Evolutionary conservation across 2,113 vertebrate species (phyloP).

Genomic region (Phocoena sinus): DNA sequence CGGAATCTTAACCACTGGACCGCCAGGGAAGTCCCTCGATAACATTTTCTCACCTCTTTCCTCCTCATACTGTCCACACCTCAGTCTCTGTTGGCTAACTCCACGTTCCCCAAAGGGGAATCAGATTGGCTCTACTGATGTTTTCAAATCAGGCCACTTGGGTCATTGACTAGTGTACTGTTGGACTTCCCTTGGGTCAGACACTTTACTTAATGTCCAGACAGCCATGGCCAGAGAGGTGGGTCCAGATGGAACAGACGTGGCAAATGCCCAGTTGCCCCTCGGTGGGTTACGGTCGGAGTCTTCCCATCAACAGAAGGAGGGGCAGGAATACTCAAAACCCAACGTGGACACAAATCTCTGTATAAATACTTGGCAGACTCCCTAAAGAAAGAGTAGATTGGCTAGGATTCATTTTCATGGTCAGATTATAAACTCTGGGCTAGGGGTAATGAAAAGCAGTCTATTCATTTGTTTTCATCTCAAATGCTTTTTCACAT

Average conservation of each 20-base stretch:
- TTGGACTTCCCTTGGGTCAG: neutral
- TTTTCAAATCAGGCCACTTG: neutral
- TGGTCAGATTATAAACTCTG: neutral
- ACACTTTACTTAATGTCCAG: neutral
- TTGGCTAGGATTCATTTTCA: neutral
- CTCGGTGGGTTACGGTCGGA: neutral
- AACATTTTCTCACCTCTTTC: neutral
- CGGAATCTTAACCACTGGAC: no score
- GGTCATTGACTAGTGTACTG: neutral
- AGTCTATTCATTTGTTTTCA: neutral
- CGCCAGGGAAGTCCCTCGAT: no score
- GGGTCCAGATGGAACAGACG: neutral
- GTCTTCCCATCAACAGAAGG: neutral
- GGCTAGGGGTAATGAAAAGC: neutral
- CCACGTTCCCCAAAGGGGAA: neutral
- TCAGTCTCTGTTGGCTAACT: neutral
- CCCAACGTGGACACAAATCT: neutral
- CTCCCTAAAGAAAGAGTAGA: neutral
- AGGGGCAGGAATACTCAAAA: neutral
- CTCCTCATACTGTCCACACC: neutral
- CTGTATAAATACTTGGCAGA: neutral
- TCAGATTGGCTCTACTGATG: neutral
- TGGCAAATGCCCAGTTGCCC: neutral
- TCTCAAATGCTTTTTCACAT: neutral
- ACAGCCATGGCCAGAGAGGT: neutral